These are phyloP conservation scores for Aphidius ervi DNA, from an alignment of 1,140 invertebrate genomes.

Conservation along the genomic window DNA sequence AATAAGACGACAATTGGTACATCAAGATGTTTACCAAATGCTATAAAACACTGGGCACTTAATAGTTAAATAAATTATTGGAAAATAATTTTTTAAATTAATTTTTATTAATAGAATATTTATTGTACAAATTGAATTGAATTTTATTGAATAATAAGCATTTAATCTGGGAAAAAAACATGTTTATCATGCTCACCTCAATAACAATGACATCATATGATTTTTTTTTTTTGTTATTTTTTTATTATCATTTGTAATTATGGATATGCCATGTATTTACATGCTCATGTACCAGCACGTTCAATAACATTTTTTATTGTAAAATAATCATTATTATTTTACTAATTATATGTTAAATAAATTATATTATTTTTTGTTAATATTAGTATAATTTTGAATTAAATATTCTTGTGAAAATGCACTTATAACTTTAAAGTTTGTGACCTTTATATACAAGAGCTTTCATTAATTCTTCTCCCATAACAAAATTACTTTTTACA, in stretches of 20 bases:
- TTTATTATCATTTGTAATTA: conserved; percentile 24
- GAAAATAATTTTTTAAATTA: too few species aligned
- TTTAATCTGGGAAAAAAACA: too few species aligned
- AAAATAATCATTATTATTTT: neutral
- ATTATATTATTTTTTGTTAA: conserved; percentile 6
- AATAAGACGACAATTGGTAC: conserved; percentile 58
- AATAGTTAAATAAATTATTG: conserved; percentile 30
- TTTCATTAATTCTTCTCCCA: conserved; percentile 40
- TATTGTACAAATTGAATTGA: too few species aligned
- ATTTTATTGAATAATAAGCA: too few species aligned
- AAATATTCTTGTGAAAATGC: conserved; percentile 42
- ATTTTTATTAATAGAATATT: too few species aligned
- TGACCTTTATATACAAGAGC: conserved; percentile 46
- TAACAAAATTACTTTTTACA: conserved; percentile 45
- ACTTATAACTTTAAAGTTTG: conserved; percentile 44
- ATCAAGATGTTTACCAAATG: conserved; percentile 56
- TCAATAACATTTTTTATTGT: neutral
- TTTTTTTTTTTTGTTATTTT: conserved; percentile 17
- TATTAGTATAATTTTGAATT: conserved; percentile 40
- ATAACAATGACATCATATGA: conserved; percentile 29
- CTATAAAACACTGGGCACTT: conserved; percentile 49
- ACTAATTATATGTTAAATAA: conserved; percentile 13
- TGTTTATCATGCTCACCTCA: too few species aligned
- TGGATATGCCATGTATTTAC: conserved; percentile 18
- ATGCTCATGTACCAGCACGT: neutral